Evolutionary conservation across 2,888 invertebrate genomes (phyloP), one percentile per base, ranked within the genome.

Genomic region (Stratiomys singularior): DNA sequence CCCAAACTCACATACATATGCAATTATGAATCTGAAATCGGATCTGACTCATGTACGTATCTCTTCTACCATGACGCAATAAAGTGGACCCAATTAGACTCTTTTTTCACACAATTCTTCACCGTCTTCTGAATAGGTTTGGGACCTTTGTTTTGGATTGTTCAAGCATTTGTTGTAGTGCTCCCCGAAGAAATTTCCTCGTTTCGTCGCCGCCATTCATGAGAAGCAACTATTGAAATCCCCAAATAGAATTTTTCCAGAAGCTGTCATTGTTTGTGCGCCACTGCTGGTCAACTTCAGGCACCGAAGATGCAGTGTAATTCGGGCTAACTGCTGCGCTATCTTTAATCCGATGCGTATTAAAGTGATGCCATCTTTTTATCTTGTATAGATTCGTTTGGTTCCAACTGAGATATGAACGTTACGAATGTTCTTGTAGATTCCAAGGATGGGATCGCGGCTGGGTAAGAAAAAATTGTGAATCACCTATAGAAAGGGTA

Each of bases 321-420:
- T 15, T 52, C 4, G 7, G 15, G 23, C 58, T 25, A 60, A 23
- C 58, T 13, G 25, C 25, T 25, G 21, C 25, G 52, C 18, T 37
- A 37, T 18, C 52, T 18, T n/a, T 52, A 52, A 52, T 52, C 52
- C 52, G 52, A n/a, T 52, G 52, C 52, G 52, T 52, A 52, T 52
- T 25, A 25, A 23, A 60, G 23, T 21, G 58, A 60, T 60, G 58
- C 58, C 58, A 60, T 25, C 58, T 5, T 60, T 11, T 11, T 23
- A 25, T 60, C 58, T 60, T 60, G 23, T 3, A 25, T n/a, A 23
- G 58, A 60, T 60, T 60, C 13, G 58, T 60, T 60, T 21, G 11
- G 5, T 18, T 7, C 13, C 58, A 5, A 60, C 18, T n/a, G 15
- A 4, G 52, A 52, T 18, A 13, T 52, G 52, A 52, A 52, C 37